phyloP scores from a whole-genome alignment of 1,140 invertebrate species.

The Sycobia sp. region DNA sequence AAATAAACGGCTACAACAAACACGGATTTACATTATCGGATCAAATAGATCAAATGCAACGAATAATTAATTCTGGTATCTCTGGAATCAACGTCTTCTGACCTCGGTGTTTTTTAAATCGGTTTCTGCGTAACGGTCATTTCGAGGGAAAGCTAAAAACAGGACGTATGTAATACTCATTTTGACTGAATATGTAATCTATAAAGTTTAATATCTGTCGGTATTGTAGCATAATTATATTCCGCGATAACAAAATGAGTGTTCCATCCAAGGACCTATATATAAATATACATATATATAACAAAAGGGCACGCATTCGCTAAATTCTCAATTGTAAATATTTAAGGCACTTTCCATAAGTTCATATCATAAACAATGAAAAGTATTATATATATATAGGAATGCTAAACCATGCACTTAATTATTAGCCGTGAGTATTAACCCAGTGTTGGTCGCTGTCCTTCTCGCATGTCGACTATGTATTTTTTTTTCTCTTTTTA shows the following conservation, averaged over 20 bases:
- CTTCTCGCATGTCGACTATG: constrained; percentile 49
- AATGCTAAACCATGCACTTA: no score
- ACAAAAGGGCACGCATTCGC: no score
- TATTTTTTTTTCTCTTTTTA: constrained; percentile 5
- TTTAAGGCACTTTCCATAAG: constrained; percentile 38
- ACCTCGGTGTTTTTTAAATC: constrained; percentile 4
- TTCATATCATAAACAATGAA: constrained; percentile 15
- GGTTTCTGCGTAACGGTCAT: not conserved
- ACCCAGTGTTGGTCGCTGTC: constrained; percentile 31
- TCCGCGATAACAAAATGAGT: not conserved
- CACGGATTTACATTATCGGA: no score
- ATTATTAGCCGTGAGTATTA: constrained; percentile 13
- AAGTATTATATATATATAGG: no score
- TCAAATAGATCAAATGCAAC: not conserved
- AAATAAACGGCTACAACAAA: no score
- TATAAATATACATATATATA: no score
- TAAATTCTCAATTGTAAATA: constrained; percentile 32
- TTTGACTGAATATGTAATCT: not conserved
- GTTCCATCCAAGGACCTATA: not conserved
- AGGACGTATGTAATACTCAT: constrained; percentile 5
- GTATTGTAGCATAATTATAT: constrained; percentile 10
- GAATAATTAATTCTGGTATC: not conserved
- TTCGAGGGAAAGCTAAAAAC: not conserved
- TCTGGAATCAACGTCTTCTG: constrained; percentile 22
- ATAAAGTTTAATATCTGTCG: not conserved